Evolutionary conservation across 2,888 invertebrate genomes (phyloP), one percentile per base, ranked within the genome.

Genomic region (Philonicus albiceps): DNA sequence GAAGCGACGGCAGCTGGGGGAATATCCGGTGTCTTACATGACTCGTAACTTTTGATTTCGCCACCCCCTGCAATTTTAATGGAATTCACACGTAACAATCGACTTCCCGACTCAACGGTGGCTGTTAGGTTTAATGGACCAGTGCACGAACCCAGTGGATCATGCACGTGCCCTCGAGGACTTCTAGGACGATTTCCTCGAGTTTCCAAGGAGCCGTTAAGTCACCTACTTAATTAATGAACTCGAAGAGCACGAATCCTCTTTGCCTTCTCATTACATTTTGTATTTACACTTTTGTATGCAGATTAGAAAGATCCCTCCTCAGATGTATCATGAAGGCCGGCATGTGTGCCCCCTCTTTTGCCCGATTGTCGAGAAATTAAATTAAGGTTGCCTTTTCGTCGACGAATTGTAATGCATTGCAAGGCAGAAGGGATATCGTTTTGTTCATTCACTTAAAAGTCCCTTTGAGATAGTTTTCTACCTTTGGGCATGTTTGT

Each of bases 1-100:
- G 31, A 11, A 11, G 27, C 16, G 74, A 31, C 34, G 34, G 2
- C 49, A 78, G 22, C 19, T 11, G 22, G 37, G 13, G 13, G 81
- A 64, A 83, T 64, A 83, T 83, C 55, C 81, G 34, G 19, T 34
- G 19, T 64, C 81, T 83, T 64, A 64, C 37, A 83, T 83, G 81
- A 83, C 64, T 83, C 37, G 27, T 34, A 31, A 64, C 27, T 64
- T 83, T 78, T 78, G 78, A 78, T 49, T 43, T 49, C 3, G 43
- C 6, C 5, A n/a, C 40, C 22, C 40, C 40, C 49, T 78, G 30
- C 43, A 78, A 49, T 43, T 78, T 78, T 78, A 43, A 78, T 43
- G 49, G 49, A n/a, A 30, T 22, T 27, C 78, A 78, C 78, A 78
- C 78, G 30, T 27, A 64, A 64, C 22, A 64, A 64, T 27, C 11